Conservation (phyloP, 2,797 vertebrate genomes). For the Enteromius radiatus region DNA sequence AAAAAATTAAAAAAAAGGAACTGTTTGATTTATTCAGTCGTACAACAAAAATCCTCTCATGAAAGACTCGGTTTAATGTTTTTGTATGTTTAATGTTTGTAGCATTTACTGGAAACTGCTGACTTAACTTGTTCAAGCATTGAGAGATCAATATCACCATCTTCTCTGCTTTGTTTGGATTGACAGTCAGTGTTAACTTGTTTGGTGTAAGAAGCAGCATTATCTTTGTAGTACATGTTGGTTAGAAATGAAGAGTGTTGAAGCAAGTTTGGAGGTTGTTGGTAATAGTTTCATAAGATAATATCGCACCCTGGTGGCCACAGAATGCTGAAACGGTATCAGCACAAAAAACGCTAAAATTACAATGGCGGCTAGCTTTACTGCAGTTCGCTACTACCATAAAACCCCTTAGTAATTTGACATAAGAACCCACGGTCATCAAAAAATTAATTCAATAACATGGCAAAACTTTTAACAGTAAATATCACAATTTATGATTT, state of each 20-base stretch:
- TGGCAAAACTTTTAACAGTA: neutral
- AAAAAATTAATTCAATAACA: neutral
- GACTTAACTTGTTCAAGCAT: conserved; percentile 9
- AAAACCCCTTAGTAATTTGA: neutral
- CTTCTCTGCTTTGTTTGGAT: conserved; percentile 56
- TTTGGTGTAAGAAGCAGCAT: neutral
- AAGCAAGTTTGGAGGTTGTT: neutral
- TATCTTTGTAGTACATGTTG: neutral
- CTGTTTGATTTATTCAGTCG: neutral
- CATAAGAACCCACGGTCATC: neutral
- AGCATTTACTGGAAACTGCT: neutral
- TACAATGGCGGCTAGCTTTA: neutral
- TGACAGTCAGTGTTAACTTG: neutral
- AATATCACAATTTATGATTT: neutral
- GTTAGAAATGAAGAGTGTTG: neutral
- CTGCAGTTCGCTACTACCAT: neutral
- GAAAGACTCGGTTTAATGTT: neutral
- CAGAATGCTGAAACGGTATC: neutral
- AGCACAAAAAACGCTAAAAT: too few species aligned
- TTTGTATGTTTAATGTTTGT: neutral
- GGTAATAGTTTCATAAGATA: neutral
- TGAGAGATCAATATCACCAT: conserved; percentile 63
- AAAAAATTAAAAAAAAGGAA: neutral
- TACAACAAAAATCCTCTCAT: conserved; percentile 8
- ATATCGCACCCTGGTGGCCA: conserved; percentile 51